These are phyloP conservation scores for Pogoniulus pusillus DNA, from an alignment of 2,797 vertebrate genomes.

Conservation along the genomic window DNA sequence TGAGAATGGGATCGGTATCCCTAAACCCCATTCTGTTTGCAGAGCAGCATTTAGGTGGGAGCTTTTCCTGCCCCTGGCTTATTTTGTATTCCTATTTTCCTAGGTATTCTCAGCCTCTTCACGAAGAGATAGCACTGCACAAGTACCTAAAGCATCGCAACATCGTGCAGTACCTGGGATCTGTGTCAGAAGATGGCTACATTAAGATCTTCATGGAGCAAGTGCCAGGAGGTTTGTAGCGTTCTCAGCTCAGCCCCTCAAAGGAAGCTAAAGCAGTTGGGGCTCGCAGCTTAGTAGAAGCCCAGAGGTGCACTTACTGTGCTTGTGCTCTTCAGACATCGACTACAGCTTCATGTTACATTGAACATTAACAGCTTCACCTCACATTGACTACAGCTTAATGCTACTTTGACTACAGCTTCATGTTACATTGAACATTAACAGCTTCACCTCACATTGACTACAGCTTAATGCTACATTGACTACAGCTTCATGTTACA, in stretches of 20 bases:
- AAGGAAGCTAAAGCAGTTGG: not conserved
- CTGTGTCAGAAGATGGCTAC: constrained; percentile 80
- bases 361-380: too few species aligned
- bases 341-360: too few species aligned
- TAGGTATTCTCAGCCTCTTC: constrained; percentile 81
- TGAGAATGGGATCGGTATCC: not conserved
- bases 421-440: too few species aligned
- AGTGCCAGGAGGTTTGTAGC: constrained; percentile 81
- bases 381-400: too few species aligned
- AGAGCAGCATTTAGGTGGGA: not conserved
- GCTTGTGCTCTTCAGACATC: not conserved
- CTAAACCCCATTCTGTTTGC: not conserved
- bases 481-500: too few species aligned
- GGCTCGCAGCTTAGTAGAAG: not conserved
- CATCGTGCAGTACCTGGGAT: constrained; percentile 84
- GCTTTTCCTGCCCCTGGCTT: not conserved
- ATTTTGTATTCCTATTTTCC: not conserved
- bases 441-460: too few species aligned
- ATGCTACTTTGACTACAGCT: too few species aligned
- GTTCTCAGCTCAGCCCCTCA: not conserved
- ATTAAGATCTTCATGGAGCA: constrained; percentile 88
- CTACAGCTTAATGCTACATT: too few species aligned
- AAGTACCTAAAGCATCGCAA: constrained; percentile 83
- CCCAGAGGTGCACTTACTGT: not conserved
- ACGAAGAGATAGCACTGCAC: constrained; percentile 82